Base-by-base conservation (phyloP, 2,797 vertebrate species). In the Arctocebus calabarensis region DNA sequence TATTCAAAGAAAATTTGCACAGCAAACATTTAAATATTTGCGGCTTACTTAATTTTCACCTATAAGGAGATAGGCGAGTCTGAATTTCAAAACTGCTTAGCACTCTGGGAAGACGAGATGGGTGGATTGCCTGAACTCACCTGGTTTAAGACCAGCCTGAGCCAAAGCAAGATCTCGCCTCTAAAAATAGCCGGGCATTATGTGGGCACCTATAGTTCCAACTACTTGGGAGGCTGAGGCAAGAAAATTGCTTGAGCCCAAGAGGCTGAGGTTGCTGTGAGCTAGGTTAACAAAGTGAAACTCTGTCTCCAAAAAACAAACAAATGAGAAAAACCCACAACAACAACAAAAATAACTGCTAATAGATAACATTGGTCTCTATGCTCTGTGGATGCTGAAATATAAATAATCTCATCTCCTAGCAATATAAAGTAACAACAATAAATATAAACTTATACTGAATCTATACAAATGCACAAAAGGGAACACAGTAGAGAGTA, bases 21-120 rank as follows among this genome's bases (percentile, higher is more conserved):
- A 82, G 16, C 93, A 87, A 90, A 92, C 6, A 55, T 64, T 94
- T 87, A 91, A 95, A 75, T 90, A 94, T 92, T n/a, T 90, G 45
- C 74, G 45, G 25, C 34, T 62, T 12, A 94, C 25, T 81, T 27
- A 95, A 84, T 86, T 94, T 84, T 86, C 27, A 90, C n/a, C 20
- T 83, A 20, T 57, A 91, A 88, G 7, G 32, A 91, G 27, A 96
- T 27, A 73, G 57, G 81, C 0, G 32, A 68, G 29, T 23, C 7
- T 96, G 88, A 90, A 61, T 88, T 94, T 97, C 48, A 52, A 52
- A 52, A 52, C 48, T 52, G 14, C 3, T 52, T 52, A 52, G 48
- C 48, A 52, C 14, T 52, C 48, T 52, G 48, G 14, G 48, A 52
- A 16, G 48, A 14, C 4, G 14, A 52, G 14, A 10, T 14, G 14